phyloP scores from a whole-genome alignment of 2,797 vertebrate genomes.

The Danio tinwini region DNA sequence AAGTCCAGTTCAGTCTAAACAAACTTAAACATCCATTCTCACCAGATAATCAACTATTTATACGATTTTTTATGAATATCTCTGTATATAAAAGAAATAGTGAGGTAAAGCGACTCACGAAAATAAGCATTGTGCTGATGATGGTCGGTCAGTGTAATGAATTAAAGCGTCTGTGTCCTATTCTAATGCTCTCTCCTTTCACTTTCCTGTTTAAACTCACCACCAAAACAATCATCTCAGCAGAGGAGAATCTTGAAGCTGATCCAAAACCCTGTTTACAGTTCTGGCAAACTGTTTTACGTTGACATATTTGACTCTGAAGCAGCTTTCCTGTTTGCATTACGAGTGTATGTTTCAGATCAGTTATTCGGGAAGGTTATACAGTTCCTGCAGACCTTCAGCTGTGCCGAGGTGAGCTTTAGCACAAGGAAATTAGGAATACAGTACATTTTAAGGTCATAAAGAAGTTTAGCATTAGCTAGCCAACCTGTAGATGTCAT shows the following conservation, averaged over 20 bases:
- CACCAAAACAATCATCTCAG: constrained; percentile 45
- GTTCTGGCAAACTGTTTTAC: constrained; percentile 39
- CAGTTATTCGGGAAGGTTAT: constrained; percentile 3
- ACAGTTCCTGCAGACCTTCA: constrained; percentile 1
- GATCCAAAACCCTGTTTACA: constrained; percentile 44
- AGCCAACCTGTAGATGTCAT: too few species aligned
- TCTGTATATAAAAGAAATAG: background rate
- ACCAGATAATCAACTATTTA: background rate
- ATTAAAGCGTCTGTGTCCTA: constrained; percentile 33
- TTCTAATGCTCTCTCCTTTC: constrained; percentile 79
- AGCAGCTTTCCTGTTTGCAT: constrained; percentile 44
- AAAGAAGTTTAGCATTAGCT: background rate
- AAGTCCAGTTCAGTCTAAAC: background rate
- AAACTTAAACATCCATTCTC: background rate
- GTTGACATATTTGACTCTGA: constrained; percentile 21
- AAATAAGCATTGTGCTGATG: background rate
- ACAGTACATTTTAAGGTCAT: background rate
- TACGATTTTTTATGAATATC: too few species aligned
- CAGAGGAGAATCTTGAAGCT: constrained; percentile 38
- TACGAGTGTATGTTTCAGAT: constrained; percentile 36
- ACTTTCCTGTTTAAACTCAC: constrained; percentile 57
- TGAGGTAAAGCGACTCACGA: background rate
- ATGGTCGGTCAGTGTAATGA: background rate
- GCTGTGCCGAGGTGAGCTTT: background rate
- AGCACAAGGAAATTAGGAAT: background rate